Base-by-base conservation (phyloP, 1,140 invertebrate species). In the Diploscapter pachys region DNA sequence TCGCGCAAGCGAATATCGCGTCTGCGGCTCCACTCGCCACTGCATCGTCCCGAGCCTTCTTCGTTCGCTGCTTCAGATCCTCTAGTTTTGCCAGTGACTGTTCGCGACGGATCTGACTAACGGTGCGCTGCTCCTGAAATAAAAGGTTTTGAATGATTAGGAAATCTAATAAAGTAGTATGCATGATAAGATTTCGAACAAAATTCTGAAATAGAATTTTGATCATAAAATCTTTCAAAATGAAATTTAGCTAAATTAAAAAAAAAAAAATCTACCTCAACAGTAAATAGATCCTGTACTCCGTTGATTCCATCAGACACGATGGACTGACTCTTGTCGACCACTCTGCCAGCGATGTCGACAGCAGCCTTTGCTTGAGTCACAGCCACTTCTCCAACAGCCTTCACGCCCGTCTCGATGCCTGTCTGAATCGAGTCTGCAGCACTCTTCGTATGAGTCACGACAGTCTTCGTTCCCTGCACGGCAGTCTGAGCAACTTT, bases 371-470 rank as follows among this genome's bases (percentile, higher is more conserved):
- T 68, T 6, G 66, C 66, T 31, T 68, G 66, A 65, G 13, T 65
- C 6, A 50, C 63, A 8, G 63, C 63, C 51, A 50, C 63, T 52
- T 68, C 51, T 0, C 66, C 66, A 8, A 82, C 81, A n/a, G 81
- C 76, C 68, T 84, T 85, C 51, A 79, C 83, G 67, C 79, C 72
- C 31, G 76, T 81, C 63, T 83, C 80, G 52, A 83, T 80, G 13
- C 82, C 82, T 9, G 81, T 80, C 53, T 83, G 80, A 52, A 84
- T 75, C 4, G 83, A 78, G 53, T 76, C 75, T 61, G 83, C 83
- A n/a, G 83, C 83, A 61, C 83, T 85, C 54, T 80, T 82, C 3
- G 83, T 84, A 69, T 84, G 83, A 5, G 82, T 82, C 6, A 84
- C 84, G n/a, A 84, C 82, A n/a, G 76, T 83, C 75, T 84, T 85